phyloP scores from a whole-genome alignment of 2,113 vertebrate species.

The Macroglossus sobrinus region DNA sequence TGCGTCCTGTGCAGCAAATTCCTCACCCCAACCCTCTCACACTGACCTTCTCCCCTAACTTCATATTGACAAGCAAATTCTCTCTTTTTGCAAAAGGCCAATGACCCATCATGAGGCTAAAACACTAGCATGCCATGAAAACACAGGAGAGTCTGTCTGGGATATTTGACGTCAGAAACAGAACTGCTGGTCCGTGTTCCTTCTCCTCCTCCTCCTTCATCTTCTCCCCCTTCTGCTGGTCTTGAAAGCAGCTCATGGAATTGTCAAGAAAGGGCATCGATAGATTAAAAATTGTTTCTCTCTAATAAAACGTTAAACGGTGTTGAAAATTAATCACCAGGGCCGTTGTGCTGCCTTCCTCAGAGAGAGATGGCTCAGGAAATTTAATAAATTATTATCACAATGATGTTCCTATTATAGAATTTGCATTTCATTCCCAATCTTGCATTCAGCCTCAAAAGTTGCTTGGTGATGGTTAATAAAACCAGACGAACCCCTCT shows the following conservation, averaged over 20 bases:
- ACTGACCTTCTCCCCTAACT: not conserved
- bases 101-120: not conserved
- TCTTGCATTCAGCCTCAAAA: slow-evolving; percentile 28
- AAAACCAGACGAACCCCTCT: slow-evolving; percentile 28
- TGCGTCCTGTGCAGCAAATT: not conserved
- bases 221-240: not conserved
- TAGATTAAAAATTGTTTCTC: slow-evolving; percentile 62
- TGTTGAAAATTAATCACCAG: slow-evolving; percentile 75
- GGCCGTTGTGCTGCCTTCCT: slow-evolving; percentile 43
- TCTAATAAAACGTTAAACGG: slow-evolving; percentile 73
- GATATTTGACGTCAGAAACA: not conserved
- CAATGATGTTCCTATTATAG: slow-evolving; percentile 68
- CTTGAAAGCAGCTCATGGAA: slow-evolving; percentile 32
- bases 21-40: not conserved
- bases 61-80: not conserved
- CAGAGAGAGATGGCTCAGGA: slow-evolving; percentile 57
- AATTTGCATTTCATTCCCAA: slow-evolving; percentile 69
- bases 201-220: not conserved
- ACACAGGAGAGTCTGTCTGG: not conserved
- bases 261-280: slow-evolving; percentile 20
- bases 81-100: not conserved
- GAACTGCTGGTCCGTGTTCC: not conserved
- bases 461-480: slow-evolving; percentile 34
- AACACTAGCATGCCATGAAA: not conserved
- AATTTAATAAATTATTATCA: slow-evolving; percentile 78